Conservation (phyloP, 2,888 invertebrate genomes). For the Tortricodes alternella region DNA sequence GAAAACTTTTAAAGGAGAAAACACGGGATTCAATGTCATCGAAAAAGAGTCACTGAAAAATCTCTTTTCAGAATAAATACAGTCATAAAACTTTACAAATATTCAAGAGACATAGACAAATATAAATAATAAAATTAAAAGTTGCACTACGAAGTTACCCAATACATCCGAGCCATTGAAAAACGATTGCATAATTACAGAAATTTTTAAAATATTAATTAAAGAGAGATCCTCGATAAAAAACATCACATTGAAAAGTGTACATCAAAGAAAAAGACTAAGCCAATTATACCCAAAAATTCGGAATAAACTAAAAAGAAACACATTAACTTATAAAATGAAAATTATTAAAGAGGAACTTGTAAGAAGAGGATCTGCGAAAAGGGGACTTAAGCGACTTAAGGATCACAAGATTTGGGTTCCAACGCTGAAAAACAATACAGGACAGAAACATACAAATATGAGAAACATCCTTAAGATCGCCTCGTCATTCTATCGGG, state of each 20-base stretch:
- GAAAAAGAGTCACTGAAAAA: constrained; percentile 3
- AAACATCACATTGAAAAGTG: background rate
- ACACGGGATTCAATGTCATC: background rate
- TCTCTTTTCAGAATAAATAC: background rate
- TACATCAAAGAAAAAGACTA: background rate
- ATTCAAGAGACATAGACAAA: background rate
- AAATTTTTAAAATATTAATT: background rate
- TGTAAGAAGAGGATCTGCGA: background rate
- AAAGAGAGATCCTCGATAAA: background rate
- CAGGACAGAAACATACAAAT: background rate
- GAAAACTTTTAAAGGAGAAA: background rate
- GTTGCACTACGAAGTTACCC: background rate
- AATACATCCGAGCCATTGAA: too few relatives aligned
- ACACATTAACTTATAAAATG: background rate
- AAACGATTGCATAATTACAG: too few relatives aligned
- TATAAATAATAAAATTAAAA: background rate
- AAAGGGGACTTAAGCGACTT: background rate
- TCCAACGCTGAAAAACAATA: background rate
- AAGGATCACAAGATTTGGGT: background rate
- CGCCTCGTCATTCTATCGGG: background rate
- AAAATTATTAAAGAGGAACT: background rate
- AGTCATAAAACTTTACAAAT: background rate
- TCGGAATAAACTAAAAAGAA: background rate
- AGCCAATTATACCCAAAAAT: background rate
- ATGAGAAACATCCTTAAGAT: background rate